A percentile compares a stretch with the other conserved stretches of the same genome.
Conservation (phyloP, 1,140 invertebrate species). For the Leptopilina boulardi region DNA sequence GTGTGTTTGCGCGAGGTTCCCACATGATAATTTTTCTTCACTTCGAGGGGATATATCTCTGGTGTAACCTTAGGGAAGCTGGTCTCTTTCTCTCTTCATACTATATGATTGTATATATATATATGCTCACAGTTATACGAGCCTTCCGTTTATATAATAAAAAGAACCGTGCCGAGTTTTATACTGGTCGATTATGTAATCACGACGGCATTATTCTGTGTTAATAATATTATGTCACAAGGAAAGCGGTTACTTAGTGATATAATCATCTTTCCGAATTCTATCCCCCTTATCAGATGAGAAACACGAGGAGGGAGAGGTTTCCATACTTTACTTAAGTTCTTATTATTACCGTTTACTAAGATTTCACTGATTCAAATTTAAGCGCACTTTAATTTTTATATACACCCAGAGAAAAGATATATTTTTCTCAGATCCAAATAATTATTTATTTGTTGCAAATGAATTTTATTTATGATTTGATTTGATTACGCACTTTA, state of each 20-base stretch:
- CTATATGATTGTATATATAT: too few relatives aligned
- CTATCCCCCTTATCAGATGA: constrained; percentile 17
- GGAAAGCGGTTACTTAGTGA: constrained; percentile 67
- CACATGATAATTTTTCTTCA: constrained; percentile 31
- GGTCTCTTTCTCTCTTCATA: constrained; percentile 40
- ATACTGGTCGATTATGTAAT: constrained; percentile 65
- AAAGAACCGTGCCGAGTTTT: constrained; percentile 56
- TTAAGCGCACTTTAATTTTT: too few relatives aligned
- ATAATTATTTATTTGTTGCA: too few relatives aligned
- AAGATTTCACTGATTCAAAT: too few relatives aligned
- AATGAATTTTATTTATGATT: too few relatives aligned
- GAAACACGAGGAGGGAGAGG: neutral
- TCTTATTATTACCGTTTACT: too few relatives aligned
- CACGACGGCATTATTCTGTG: constrained; percentile 67
- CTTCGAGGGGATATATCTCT: constrained; percentile 43
- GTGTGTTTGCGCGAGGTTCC: neutral
- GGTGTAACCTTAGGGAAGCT: constrained; percentile 52
- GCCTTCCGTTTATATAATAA: constrained; percentile 66
- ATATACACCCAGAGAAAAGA: too few relatives aligned
- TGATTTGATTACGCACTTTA: too few relatives aligned
- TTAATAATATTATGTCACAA: constrained; percentile 73
- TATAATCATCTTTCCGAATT: constrained; percentile 50
- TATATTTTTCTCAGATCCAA: too few relatives aligned
- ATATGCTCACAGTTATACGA: constrained; percentile 36
- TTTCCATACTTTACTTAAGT: neutral